Conservation (phyloP, 2,888 invertebrate genomes). For the Drosophila siamana region DNA sequence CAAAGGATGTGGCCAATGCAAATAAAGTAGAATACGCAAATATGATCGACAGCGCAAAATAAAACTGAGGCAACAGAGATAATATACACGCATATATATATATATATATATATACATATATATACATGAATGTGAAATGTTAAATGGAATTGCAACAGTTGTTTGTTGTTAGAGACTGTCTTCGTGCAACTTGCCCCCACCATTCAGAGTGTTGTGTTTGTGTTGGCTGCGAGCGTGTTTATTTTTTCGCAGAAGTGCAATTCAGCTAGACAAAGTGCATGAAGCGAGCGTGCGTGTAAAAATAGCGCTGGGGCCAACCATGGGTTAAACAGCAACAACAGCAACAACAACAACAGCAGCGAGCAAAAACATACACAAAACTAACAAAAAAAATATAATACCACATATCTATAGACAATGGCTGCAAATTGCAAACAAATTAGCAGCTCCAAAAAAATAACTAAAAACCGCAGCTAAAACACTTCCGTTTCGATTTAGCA, state of each 20-base stretch:
- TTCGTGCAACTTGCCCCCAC: slow-evolving; percentile 21
- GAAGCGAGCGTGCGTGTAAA: slow-evolving; percentile 34
- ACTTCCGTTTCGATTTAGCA: slow-evolving; percentile 51
- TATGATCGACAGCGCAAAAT: slow-evolving; percentile 70
- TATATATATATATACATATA: too few species aligned
- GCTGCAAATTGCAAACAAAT: slow-evolving; percentile 42
- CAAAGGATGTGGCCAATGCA: not conserved
- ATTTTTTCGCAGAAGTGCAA: slow-evolving; percentile 79
- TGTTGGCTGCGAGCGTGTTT: slow-evolving; percentile 63
- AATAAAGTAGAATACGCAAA: slow-evolving; percentile 26
- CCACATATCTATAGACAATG: slow-evolving; percentile 3
- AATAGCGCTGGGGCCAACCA: slow-evolving; percentile 52
- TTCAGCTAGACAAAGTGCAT: slow-evolving; percentile 73
- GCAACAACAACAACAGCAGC: slow-evolving; percentile 17
- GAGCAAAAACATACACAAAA: too few species aligned
- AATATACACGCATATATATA: too few species aligned
- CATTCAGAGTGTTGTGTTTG: slow-evolving; percentile 33
- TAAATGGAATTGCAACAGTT: slow-evolving; percentile 79
- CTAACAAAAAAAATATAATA: not conserved
- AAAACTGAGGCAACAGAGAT: slow-evolving; percentile 36
- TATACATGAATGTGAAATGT: too few species aligned
- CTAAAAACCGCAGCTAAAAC: slow-evolving; percentile 25
- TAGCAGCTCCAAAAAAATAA: slow-evolving; percentile 38
- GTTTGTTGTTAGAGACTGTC: slow-evolving; percentile 74
- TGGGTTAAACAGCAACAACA: slow-evolving; percentile 35